Evolutionary conservation across 92 coral and sea anemone genomes (phyloP), one percentile per base, ranked within the genome.

Genomic region (Palythoa caribaeorum): DNA sequence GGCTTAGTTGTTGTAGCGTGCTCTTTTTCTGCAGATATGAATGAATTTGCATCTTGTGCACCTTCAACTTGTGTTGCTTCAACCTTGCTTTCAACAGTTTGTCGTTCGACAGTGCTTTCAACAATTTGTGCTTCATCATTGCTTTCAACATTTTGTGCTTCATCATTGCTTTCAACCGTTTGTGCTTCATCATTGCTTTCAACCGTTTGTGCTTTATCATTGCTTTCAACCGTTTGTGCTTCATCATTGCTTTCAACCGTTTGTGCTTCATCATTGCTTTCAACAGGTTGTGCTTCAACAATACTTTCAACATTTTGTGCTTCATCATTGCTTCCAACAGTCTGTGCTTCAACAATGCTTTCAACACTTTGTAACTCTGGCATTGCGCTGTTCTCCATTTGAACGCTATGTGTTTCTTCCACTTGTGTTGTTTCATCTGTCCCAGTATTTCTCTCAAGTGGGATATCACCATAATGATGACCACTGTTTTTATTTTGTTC

Each of bases 71-170:
- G 28, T 28, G 28, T 12, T 28, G 47, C 55, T 54, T 16, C 44
- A 9, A 2, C 19, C 11, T 13, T 35, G 48, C 10, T 77, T 57
- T 78, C 21, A 8, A 78, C 8, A 19, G 28, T 28, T 28, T 28
- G 28, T 28, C 3, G 5, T 10, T 51, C 37, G 19, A 28, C 80
- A 10, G 15, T 39, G 50, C 28, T 28, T 21, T 55, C 71, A 78
- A 28, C 71, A 78, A 28, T 39, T 15, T 78, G 35, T 78, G 70
- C 6, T 7, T 57, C 83, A n/a, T n/a, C n/a, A n/a, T n/a, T n/a
- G n/a, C n/a, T n/a, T n/a, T n/a, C n/a, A n/a, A n/a, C n/a, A n/a
- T n/a, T n/a, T n/a, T n/a, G n/a, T n/a, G n/a, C n/a, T n/a, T n/a
- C n/a, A n/a, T n/a, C n/a, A n/a, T n/a, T n/a, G n/a, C n/a, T n/a